Conservation (phyloP, 2,113 vertebrate genomes). For the Labeo catla region DNA sequence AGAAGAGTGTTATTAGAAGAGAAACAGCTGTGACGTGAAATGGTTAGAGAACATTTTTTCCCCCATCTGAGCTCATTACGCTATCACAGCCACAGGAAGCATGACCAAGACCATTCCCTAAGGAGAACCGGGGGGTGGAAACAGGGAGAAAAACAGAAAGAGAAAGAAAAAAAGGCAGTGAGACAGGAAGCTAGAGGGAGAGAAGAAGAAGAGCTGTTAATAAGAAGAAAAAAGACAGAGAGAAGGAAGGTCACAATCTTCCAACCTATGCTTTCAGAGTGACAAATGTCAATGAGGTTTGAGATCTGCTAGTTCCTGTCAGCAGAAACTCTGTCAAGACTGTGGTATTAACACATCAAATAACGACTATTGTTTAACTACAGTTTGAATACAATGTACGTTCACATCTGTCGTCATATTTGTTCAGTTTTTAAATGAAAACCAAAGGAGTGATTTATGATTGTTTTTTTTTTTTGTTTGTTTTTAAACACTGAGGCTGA, state of each 20-base stretch:
- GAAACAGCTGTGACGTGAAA: conserved; percentile 47
- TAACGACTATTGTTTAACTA: not conserved
- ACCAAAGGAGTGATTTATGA: too few species aligned
- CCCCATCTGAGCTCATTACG: conserved; percentile 25
- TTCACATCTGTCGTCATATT: not conserved
- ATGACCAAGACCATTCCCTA: conserved; percentile 34
- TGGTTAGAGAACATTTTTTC: conserved; percentile 31
- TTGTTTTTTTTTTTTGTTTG: too few species aligned
- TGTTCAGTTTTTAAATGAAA: not conserved
- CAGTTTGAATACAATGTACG: not conserved
- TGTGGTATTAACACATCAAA: not conserved
- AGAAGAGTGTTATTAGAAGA: conserved; percentile 24
- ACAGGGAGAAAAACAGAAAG: not conserved
- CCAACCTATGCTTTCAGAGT: not conserved
- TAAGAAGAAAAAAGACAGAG: not conserved
- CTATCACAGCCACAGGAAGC: conserved; percentile 53
- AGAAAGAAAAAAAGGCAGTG: conserved; percentile 14
- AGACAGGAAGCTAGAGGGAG: not conserved
- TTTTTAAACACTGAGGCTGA: too few species aligned
- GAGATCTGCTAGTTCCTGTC: not conserved
- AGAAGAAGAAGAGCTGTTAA: not conserved
- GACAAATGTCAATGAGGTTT: not conserved
- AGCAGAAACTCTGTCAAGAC: not conserved
- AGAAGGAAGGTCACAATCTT: not conserved
- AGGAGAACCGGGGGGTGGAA: conserved; percentile 1